Evolutionary conservation across 1,140 invertebrate species (phyloP), one percentile per base, ranked within the genome.

Genomic region (Penaeus indicus): DNA sequence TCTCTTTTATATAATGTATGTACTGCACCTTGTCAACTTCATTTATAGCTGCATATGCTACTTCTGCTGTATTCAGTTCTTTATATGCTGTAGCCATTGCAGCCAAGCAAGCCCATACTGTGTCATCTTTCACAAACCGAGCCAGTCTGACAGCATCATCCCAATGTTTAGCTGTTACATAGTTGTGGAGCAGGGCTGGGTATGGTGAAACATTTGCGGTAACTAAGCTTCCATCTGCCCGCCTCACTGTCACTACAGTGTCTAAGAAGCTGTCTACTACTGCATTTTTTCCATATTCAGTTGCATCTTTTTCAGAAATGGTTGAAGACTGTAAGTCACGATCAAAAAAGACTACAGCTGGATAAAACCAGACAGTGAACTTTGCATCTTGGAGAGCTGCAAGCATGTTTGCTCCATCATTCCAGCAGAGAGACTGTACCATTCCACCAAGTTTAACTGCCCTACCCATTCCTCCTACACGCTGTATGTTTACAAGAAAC

Each of bases 1-100:
- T 93, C 84, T 94, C 95, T 92, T 97, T 96, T 38, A 98, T 95
- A 91, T 97, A 95, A 92, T 96, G 95, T 84, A 99, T 96, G 92
- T 97, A 98, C 91, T 96, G 95, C 0, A 99, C 97, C 95, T 98
- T 98, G 91, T 99, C 97, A 77, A 95, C 96, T 94, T 97, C 96
- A 90, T 95, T 95, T 85, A 99, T 97, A 38, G 97, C 96, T n/a
- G 97, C 96, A 93, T 98, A 99, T 18, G 97, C 96, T 92, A 98
- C 96, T 94, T 99, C 97, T 2, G 97, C 97, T 54, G 97, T 95
- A 67, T 95, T 94, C 38, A 98, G 93, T 91, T 97, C 94, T 92
- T 95, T 96, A 75, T 95, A 95, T 90, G 96, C 95, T 79, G 96
- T 96, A 21, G 97, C 95, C 92, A 98, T 94, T 1, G 96, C 96